Evolutionary conservation across 2,888 invertebrate genomes (phyloP).

Genomic region (Seira sanloemensis): DNA sequence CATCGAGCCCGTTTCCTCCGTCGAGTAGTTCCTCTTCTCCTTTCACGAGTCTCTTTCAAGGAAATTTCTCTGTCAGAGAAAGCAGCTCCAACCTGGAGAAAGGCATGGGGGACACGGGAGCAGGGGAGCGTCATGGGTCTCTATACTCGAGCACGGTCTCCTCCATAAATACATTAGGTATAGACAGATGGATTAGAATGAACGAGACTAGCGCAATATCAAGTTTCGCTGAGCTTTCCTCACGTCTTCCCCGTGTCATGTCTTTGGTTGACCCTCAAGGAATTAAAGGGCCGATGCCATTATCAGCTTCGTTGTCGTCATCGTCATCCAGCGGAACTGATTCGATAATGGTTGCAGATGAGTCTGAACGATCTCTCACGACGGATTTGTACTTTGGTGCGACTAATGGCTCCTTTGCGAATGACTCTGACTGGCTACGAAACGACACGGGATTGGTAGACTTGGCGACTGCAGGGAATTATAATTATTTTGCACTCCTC

Average conservation of each 20-base stretch:
- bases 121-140: not conserved
- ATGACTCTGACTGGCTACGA: slow-evolving; percentile 29
- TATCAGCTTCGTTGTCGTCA: slow-evolving; percentile 14
- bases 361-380: slow-evolving; percentile 32
- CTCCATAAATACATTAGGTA: not conserved
- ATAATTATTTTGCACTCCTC: slow-evolving; percentile 90
- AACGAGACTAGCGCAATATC: slow-evolving; percentile 18
- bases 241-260: slow-evolving; percentile 49
- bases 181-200: not conserved
- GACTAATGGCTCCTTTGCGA: slow-evolving; percentile 14
- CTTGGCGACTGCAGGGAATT: slow-evolving; percentile 8
- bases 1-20: slow-evolving; percentile 1
- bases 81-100: too few species aligned
- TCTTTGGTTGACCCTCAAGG: slow-evolving; percentile 56
- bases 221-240: slow-evolving; percentile 35
- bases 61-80: not conserved
- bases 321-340: slow-evolving; percentile 39
- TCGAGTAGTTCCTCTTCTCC: not conserved
- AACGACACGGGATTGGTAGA: slow-evolving; percentile 48
- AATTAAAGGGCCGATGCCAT: slow-evolving; percentile 30
- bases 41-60: too few species aligned
- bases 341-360: slow-evolving; percentile 53
- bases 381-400: slow-evolving; percentile 27
- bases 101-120: not conserved
- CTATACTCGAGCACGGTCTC: not conserved